Conservation (phyloP, 2,888 invertebrate genomes). For the Melanophora roralis region DNA sequence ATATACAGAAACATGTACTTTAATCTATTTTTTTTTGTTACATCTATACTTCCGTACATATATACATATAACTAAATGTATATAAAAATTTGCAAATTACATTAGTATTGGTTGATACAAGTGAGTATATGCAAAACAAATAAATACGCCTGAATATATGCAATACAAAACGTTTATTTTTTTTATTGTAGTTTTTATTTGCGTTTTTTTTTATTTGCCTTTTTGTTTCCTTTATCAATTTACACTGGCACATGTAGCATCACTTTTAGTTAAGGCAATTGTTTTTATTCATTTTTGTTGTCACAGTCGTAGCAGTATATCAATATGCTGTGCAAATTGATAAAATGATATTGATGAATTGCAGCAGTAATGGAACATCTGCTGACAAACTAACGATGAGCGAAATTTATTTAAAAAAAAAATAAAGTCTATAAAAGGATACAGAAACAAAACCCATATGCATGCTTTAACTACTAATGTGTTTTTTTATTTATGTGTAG, state of each 20-base stretch:
- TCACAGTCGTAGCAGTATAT: constrained; percentile 47
- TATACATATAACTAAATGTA: neutral
- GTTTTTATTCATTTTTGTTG: constrained; percentile 9
- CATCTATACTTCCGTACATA: constrained; percentile 12
- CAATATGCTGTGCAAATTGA: constrained; percentile 73
- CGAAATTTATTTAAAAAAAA: neutral
- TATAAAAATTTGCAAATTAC: neutral
- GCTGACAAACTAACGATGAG: constrained; percentile 51
- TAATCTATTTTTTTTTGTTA: no score
- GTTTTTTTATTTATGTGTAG: no score
- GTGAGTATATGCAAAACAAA: constrained; percentile 4
- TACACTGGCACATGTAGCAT: neutral
- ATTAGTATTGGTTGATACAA: neutral
- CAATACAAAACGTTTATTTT: constrained; percentile 28
- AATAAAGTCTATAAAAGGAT: neutral
- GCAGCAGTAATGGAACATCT: constrained; percentile 67
- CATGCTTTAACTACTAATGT: no score
- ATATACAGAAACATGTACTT: no score
- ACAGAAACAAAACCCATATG: no score
- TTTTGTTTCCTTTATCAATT: neutral
- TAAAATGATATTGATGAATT: constrained; percentile 76
- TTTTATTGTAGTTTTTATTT: constrained; percentile 4
- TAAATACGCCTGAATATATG: constrained; percentile 34
- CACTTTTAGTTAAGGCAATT: neutral
- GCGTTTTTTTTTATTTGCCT: constrained; percentile 10